A percentile compares a stretch with the other conserved stretches of the same genome.
Conservation (phyloP, 2,888 invertebrate species). For the Mechanitis mazaeus region DNA sequence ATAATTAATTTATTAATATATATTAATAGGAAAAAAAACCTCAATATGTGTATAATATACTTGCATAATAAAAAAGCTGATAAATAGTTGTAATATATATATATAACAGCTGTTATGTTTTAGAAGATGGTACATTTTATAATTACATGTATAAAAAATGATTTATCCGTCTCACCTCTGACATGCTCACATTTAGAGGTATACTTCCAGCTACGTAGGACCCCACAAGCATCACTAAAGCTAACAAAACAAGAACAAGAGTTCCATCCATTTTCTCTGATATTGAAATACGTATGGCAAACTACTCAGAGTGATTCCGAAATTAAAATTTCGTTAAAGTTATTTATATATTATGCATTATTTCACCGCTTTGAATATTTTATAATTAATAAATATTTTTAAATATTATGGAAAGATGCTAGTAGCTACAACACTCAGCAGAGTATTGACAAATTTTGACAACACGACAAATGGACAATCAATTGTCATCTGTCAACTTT, state of each 20-base stretch:
- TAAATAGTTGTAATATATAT: background rate
- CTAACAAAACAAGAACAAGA: constrained; percentile 86
- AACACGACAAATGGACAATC: constrained; percentile 20
- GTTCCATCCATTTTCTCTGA: constrained; percentile 86
- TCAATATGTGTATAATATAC: background rate
- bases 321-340: background rate
- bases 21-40: background rate
- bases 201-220: constrained; percentile 97
- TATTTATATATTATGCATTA: constrained; percentile 10
- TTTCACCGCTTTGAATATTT: constrained; percentile 1
- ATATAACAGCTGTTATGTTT: constrained; percentile 14
- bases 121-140: background rate
- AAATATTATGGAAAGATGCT: constrained; percentile 13
- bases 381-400: constrained; percentile 7
- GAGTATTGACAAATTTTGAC: constrained; percentile 16
- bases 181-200: constrained; percentile 94
- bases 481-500: constrained; percentile 2
- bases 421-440: constrained; percentile 4
- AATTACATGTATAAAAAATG: background rate
- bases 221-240: constrained; percentile 95
- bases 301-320: constrained; percentile 11
- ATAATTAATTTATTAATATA: background rate
- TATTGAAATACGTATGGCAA: constrained; percentile 13
- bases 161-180: constrained; percentile 83
- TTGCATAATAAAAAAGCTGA: background rate